Evolutionary conservation across 2,797 vertebrate genomes (phyloP).

Genomic region (Microchirus variegatus): DNA sequence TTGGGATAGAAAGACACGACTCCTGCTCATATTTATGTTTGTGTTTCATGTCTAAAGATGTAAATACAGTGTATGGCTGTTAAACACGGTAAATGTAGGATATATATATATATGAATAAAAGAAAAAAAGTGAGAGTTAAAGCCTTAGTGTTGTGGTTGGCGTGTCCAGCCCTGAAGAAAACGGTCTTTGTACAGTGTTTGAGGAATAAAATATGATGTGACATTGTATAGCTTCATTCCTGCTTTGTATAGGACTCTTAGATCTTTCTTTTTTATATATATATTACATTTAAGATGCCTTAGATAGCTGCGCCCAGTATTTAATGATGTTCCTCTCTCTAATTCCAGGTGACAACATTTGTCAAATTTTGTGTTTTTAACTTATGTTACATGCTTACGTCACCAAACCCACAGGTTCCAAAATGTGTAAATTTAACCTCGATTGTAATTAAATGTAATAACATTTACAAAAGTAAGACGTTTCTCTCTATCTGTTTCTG

Average conservation of each 20-base stretch:
- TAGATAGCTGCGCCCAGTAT: constrained; percentile 82
- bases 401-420: constrained; percentile 61
- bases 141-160: constrained; percentile 63
- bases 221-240: constrained; percentile 82
- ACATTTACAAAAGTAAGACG: constrained; percentile 46
- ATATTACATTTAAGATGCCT: constrained; percentile 82
- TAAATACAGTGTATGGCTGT: constrained; percentile 68
- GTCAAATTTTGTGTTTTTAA: constrained; percentile 76
- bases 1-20: constrained; percentile 36
- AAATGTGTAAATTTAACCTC: constrained; percentile 64
- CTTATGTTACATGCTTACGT: constrained; percentile 70
- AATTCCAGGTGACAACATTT: constrained; percentile 75
- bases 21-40: constrained; percentile 76
- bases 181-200: constrained; percentile 81
- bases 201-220: constrained; percentile 77
- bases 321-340: constrained; percentile 73
- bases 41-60: constrained; percentile 69
- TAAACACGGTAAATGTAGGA: constrained; percentile 72
- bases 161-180: constrained; percentile 59
- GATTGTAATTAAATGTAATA: constrained; percentile 59
- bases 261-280: constrained; percentile 83
- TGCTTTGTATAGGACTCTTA: constrained; percentile 78
- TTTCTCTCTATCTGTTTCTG: constrained; percentile 50
- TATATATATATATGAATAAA: too few relatives aligned
- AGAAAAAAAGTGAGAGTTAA: constrained; percentile 55